Evolutionary conservation across 1,140 invertebrate genomes (phyloP).

Genomic region (Hermatobates lingyangjiaoensis): DNA sequence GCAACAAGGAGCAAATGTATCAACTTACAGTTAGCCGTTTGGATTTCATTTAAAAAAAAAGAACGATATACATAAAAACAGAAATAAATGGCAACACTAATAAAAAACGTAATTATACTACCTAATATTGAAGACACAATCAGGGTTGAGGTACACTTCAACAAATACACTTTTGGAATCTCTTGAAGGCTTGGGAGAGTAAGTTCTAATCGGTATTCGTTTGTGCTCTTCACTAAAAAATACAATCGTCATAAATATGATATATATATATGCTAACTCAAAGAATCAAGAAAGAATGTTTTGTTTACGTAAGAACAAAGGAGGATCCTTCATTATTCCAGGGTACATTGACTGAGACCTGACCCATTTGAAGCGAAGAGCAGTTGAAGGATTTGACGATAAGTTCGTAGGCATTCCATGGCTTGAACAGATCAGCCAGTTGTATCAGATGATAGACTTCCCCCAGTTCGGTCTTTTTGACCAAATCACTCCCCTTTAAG

Average conservation of each 20-base stretch:
- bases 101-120: conserved; percentile 4
- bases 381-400: conserved; percentile 28
- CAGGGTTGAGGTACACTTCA: conserved; percentile 10
- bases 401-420: conserved; percentile 38
- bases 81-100: neutral
- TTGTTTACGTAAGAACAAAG: neutral
- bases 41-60: no score
- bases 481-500: conserved; percentile 21
- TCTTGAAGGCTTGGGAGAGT: conserved; percentile 8
- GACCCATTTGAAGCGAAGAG: conserved; percentile 5
- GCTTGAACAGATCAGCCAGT: conserved; percentile 30
- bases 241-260: neutral
- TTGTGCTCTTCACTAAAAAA: neutral
- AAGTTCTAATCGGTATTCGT: conserved; percentile 4
- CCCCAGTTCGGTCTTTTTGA: conserved; percentile 30
- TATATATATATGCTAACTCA: neutral
- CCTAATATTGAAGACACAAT: conserved; percentile 13
- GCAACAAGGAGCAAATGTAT: no score
- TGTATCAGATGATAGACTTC: conserved; percentile 36
- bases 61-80: neutral
- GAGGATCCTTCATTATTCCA: conserved; percentile 15
- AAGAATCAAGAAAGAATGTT: neutral
- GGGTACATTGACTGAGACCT: conserved; percentile 12
- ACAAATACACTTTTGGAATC: conserved; percentile 3
- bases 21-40: no score